Evolutionary conservation across 2,797 vertebrate genomes (phyloP), one percentile per base, ranked within the genome.

Genomic region (Neostethus bicornis): DNA sequence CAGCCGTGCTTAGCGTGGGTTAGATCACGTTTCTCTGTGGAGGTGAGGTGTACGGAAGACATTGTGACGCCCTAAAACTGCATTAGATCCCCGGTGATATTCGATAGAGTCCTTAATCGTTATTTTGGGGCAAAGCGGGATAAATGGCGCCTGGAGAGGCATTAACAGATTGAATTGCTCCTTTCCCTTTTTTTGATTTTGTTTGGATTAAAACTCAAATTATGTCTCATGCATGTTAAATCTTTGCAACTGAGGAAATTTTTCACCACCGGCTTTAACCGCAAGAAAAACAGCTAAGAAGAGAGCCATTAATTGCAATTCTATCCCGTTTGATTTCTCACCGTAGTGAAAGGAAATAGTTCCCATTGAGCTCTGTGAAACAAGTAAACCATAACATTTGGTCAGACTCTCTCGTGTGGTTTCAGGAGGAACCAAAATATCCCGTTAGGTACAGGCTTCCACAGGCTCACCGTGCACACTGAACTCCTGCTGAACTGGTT

Each of bases 401-500:
- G 77, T 85, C 82, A 81, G 75, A 55, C 48, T 67, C 77, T 86
- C 77, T 85, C 64, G 67, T 82, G 85, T 79, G 86, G 80, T 87
- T 89, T 80, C 35, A 55, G 46, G 55, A 59, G 66, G 84, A 87
- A 77, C 66, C 80, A 75, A 85, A 87, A 83, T 81, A 83, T 51
- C 81, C 79, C 70, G n/a, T 53, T 51, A 60, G 44, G 76, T 59
- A 67, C 80, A 70, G 61, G 77, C 85, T 81, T 79, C 66, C 74
- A 75, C 70, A 69, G 75, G 84, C 71, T 75, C 45, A 5, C 29
- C n/a, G 66, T 57, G 61, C 69, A 51, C 42, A 26, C 25, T 91
- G 91, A 93, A 92, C 91, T 91, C 51, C 68, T 0, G 34, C 64
- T 91, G 90, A 92, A 91, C 90, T 78, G 81, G 54, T 68, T 70